Evolutionary conservation across 2,888 invertebrate genomes (phyloP), one percentile per base, ranked within the genome.

Genomic region (Cylindroiulus punctatus): DNA sequence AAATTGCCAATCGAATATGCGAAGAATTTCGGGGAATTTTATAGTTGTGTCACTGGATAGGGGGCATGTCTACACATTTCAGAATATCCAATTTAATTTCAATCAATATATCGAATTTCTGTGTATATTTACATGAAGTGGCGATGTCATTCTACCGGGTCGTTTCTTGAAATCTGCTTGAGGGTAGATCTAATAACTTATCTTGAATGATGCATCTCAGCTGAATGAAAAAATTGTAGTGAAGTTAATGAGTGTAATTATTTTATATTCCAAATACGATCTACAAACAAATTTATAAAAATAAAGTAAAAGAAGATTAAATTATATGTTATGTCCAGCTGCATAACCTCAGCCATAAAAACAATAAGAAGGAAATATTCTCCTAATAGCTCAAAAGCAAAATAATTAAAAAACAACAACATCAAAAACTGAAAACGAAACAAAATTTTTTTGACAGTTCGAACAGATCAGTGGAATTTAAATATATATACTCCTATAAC

Each of bases 41-140:
- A 65, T 65, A 65, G 26, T 65, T 65, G 22, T 26, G 65, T 22
- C 26, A 65, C 26, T 65, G 65, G 26, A 26, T 8, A 22, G 12
- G 65, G 26, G 26, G 26, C 65, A 26, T 12, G 65, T 65, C 65
- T 65, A 65, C 26, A 22, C 65, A 65, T 65, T 65, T 65, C 65
- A 65, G 65, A 65, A 65, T 65, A 65, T 65, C 65, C 65, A 65
- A 65, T 65, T 65, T 65, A 65, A 65, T 65, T 65, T 65, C 22
- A 65, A 65, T 65, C 65, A 65, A 65, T 65, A 65, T 26, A 65
- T 65, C 65, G 65, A 65, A 65, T 65, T 65, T 65, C 26, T 65
- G 26, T 65, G 65, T 65, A 65, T 65, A 65, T 65, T 65, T 65
- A 65, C 65, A 65, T 65, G 26, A 26, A 65, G 26, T 26, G 5